Evolutionary conservation across 2,888 invertebrate species (phyloP), one percentile per base, ranked within the genome.

Genomic region (Zhengitettix transpicula): DNA sequence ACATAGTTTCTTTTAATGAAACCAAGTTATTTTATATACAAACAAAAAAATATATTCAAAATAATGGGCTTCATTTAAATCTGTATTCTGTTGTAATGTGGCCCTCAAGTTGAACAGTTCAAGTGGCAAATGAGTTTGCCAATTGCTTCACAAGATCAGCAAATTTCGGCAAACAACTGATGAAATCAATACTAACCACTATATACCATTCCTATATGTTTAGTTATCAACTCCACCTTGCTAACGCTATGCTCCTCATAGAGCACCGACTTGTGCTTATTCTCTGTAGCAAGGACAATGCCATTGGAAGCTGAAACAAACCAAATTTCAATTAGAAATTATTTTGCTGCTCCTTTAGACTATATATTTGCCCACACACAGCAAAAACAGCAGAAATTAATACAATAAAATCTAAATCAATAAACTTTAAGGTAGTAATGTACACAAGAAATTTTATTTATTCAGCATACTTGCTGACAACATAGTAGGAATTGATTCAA

Each of bases 261-360:
- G 40, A 99, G 75, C 64, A 94, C 85, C 8, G 97, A 97, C 72
- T 96, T 96, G 76, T 95, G 93, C 72, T 98, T 98, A 73, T 99
- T 99, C 73, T 99, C 99, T 7, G 98, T 97, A 0, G 99, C 99
- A 67, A 99, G 82, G 16, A 99, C 99, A 10, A 99, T 93, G 40
- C 99, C 99, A 81, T 99, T 97, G 42, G 89, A 87, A 10, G 98
- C 98, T 92, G 73, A 42, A 60, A 62, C 62, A 55, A 40, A 60
- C 60, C 44, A 61, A 64, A 52, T 42, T 52, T 28, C 3, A 2
- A 28, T 28, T 28, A 28, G 28, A 28, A 28, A 28, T 2, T 28
- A 28, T 28, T 28, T 28, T 28, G 2, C 2, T 28, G 28, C 7
- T 28, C 28, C 7, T 28, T 28, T 28, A n/a, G n/a, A n/a, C n/a